phyloP scores from a whole-genome alignment of 2,797 vertebrate species.

The Sebastes alutus region DNA sequence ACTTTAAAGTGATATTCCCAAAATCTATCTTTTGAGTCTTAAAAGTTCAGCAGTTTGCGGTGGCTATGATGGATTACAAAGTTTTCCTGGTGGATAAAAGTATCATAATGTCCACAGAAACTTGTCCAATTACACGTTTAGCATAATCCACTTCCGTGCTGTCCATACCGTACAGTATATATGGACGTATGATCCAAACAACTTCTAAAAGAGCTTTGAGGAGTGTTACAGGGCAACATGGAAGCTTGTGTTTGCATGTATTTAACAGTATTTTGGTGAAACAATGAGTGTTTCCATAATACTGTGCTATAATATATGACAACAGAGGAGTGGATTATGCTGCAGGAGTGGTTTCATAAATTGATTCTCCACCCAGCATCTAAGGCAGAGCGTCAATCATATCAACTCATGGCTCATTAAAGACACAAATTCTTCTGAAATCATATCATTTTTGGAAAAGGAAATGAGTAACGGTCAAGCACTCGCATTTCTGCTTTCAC shows the following conservation, averaged over 20 bases:
- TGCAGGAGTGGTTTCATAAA: background rate
- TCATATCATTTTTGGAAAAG: constrained; percentile 4
- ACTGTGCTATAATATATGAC: background rate
- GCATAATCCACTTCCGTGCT: background rate
- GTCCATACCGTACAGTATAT: background rate
- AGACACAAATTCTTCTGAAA: background rate
- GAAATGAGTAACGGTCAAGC: constrained; percentile 16
- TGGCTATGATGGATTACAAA: background rate
- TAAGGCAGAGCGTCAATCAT: background rate
- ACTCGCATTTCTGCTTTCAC: constrained; percentile 39
- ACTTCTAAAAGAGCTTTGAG: background rate
- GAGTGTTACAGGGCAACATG: background rate
- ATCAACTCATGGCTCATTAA: constrained; percentile 3
- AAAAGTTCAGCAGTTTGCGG: background rate
- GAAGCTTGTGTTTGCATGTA: background rate
- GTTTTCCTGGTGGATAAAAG: background rate
- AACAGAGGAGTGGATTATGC: background rate
- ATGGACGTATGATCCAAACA: background rate
- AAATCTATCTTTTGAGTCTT: background rate
- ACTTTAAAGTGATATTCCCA: background rate
- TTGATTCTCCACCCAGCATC: background rate
- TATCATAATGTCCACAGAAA: background rate
- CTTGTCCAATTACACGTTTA: background rate
- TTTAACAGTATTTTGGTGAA: background rate
- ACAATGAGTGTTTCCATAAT: background rate